Evolutionary conservation across 2,113 vertebrate species (phyloP).

Genomic region (Sylvietta virens): DNA sequence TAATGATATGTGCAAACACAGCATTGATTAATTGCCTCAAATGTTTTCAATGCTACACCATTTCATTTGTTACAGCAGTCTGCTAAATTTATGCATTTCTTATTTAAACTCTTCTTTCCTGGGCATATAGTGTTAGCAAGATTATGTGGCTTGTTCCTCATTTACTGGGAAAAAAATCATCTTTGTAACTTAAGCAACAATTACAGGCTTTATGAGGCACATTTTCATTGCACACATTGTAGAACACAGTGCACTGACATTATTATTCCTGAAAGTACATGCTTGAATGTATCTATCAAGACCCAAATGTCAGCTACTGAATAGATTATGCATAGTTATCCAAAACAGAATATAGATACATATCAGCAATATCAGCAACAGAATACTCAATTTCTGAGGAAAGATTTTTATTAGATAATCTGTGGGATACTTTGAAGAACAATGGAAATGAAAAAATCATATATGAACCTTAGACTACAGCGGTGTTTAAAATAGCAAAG

Average conservation of each 20-base stretch:
- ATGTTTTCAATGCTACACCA: conserved; percentile 74
- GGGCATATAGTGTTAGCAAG: conserved; percentile 68
- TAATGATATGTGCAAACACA: conserved; percentile 87
- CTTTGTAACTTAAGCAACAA: conserved; percentile 65
- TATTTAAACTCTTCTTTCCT: conserved; percentile 78
- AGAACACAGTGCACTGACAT: conserved; percentile 42
- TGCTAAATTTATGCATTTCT: conserved; percentile 78
- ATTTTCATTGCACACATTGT: conserved; percentile 59
- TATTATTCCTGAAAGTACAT: conserved; percentile 58
- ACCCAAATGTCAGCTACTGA: conserved; percentile 61
- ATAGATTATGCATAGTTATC: conserved; percentile 57
- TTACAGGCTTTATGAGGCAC: conserved; percentile 54
- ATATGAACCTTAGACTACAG: neutral
- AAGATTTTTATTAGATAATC: conserved; percentile 61
- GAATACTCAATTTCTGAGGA: conserved; percentile 37
- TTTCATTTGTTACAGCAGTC: conserved; percentile 78
- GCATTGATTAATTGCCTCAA: conserved; percentile 83
- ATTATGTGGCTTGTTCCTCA: conserved; percentile 67
- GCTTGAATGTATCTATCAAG: conserved; percentile 65
- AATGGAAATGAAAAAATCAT: neutral
- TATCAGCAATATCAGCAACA: conserved; percentile 49
- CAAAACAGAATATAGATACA: conserved; percentile 56
- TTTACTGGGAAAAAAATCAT: conserved; percentile 65
- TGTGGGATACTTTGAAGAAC: conserved; percentile 7
- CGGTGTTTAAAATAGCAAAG: neutral